A percentile compares a stretch with the other conserved stretches of the same genome.
These are phyloP conservation scores for Probaryconus sp. DNA, from an alignment of 1,140 invertebrate genomes.

Conservation along the genomic window DNA sequence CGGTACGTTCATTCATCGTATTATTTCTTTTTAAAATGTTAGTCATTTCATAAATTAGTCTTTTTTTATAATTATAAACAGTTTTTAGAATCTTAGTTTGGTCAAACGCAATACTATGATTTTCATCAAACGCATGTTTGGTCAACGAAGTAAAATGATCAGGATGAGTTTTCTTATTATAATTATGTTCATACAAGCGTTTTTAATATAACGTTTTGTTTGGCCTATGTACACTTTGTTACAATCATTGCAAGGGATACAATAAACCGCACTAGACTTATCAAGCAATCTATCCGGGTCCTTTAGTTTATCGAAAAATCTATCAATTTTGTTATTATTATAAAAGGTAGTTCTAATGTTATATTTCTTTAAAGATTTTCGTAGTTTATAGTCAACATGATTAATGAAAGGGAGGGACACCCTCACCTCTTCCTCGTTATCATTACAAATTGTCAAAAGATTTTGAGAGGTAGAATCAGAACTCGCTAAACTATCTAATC, in stretches of 20 bases:
- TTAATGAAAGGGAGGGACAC: too few species aligned
- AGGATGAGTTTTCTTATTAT: background rate
- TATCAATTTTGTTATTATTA: conserved; percentile 1
- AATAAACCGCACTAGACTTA: background rate
- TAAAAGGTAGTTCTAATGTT: background rate
- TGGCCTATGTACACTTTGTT: background rate
- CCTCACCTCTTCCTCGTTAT: background rate
- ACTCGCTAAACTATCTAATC: too few species aligned
- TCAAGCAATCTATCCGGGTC: background rate
- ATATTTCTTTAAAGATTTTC: background rate
- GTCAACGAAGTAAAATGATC: background rate
- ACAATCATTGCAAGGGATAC: too few species aligned
- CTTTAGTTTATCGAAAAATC: background rate
- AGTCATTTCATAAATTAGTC: too few species aligned
- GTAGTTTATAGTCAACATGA: background rate
- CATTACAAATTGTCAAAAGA: background rate
- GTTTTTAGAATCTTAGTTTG: too few species aligned
- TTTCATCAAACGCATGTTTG: background rate
- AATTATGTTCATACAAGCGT: background rate
- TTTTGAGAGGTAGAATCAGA: too few species aligned
- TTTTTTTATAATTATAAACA: too few species aligned
- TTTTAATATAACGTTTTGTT: background rate
- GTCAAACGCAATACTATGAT: background rate
- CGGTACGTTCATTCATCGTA: too few species aligned
- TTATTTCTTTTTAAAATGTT: too few species aligned